Percentiles rank a stretch among this genome's conserved stretches.
phyloP scores from a whole-genome alignment of 2,797 vertebrate species.

The Eospalax fontanierii region DNA sequence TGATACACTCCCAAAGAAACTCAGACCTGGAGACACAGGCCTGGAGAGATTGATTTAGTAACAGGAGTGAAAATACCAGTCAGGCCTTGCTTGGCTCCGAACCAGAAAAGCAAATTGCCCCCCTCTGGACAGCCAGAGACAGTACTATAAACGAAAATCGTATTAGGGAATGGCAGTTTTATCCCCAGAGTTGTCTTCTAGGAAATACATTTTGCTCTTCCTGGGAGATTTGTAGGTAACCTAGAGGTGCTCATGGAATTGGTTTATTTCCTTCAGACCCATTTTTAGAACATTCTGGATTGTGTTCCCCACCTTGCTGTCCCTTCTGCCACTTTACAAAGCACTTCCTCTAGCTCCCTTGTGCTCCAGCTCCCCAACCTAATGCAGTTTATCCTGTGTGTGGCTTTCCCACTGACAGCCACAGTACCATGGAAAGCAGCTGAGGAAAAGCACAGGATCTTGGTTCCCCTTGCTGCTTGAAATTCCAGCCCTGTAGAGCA shows the following conservation, averaged over 20 bases:
- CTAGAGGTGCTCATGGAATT: neutral
- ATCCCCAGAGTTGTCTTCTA: neutral
- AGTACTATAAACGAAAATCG: neutral
- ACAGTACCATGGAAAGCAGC: constrained; percentile 5
- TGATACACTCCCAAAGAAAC: neutral
- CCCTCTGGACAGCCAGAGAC: neutral
- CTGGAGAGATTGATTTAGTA: constrained; percentile 5
- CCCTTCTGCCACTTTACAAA: constrained; percentile 34
- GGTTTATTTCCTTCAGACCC: neutral
- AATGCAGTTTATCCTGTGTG: neutral
- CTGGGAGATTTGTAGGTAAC: neutral
- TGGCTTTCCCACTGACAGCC: constrained; percentile 16
- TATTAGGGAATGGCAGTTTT: neutral
- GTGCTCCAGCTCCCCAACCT: neutral
- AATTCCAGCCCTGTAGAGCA: constrained; percentile 78
- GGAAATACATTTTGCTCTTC: neutral
- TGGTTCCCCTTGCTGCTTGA: constrained; percentile 42
- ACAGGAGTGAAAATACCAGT: constrained; percentile 7
- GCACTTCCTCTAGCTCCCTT: neutral
- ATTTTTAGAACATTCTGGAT: neutral
- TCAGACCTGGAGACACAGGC: neutral
- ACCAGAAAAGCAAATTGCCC: neutral
- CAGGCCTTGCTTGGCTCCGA: neutral
- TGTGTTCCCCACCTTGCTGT: neutral
- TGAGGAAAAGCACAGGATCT: constrained; percentile 46